Evolutionary conservation across 2,888 invertebrate genomes (phyloP), one percentile per base, ranked within the genome.

Genomic region (Cremastinae sp.): DNA sequence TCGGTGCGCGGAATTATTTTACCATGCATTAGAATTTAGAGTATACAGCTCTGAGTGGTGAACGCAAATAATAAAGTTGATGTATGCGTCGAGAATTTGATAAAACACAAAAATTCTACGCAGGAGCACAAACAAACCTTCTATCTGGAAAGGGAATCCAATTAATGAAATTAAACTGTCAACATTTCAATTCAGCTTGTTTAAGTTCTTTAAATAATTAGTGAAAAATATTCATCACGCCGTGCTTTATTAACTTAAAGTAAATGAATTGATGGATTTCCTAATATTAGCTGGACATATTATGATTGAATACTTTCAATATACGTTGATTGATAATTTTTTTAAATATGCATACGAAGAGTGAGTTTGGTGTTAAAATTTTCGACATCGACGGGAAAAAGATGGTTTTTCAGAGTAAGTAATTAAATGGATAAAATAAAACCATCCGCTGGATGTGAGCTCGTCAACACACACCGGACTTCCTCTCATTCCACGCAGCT

Each of bases 351-450:
- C n/a, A n/a, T n/a, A n/a, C n/a, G n/a, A n/a, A n/a, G n/a, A n/a
- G n/a, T n/a, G n/a, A n/a, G n/a, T n/a, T n/a, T n/a, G n/a, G n/a
- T 14, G 14, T 37, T 37, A 2, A 2, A 55, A 0, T 8, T 14
- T 35, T 55, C 28, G 12, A 37, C 55, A 14, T 35, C 9, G 28
- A 37, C 37, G 37, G 35, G 2, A 55, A 22, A 1, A 22, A n/a
- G 51, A 8, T 18, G 28, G 82, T 78, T 79, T 82, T 82, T 77
- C 80, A 75, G 78, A 76, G 74, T 74, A 75, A 80, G 82, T 85
- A 85, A 85, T 85, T 85, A 84, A 85, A 83, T 83, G 69, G 80
- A 78, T 80, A 28, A 9, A 55, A 55, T 47, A 66, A 39, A 59
- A 61, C 37, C 61, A 59, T 56, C 35, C 28, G 20, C 45, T 58